Evolutionary conservation across 2,113 vertebrate genomes (phyloP).

Genomic region (Pontoporia blainvillei): DNA sequence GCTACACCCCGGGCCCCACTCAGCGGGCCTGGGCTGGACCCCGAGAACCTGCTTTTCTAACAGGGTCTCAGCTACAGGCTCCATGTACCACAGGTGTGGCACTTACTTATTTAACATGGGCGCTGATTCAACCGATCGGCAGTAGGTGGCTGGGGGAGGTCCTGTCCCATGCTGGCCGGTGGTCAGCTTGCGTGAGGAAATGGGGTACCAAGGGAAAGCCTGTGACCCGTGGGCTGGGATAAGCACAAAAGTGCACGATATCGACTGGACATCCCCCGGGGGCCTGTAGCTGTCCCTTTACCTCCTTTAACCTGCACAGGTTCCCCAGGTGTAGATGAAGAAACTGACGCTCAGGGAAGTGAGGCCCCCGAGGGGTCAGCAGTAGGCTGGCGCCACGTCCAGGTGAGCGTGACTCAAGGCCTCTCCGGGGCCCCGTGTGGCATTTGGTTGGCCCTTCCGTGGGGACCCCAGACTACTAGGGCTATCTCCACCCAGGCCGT

Average conservation of each 20-base stretch:
- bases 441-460: no score
- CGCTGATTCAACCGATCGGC: rapidly evolving
- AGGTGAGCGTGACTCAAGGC: not conserved
- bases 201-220: not conserved
- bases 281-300: not conserved
- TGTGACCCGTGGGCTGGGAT: rapidly evolving
- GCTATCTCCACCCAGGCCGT: rapidly evolving
- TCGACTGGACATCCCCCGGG: rapidly evolving
- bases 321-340: not conserved
- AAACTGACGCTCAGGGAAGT: not conserved
- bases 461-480: not conserved
- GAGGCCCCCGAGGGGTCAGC: not conserved
- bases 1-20: rapidly evolving
- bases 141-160: not conserved
- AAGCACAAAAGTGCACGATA: rapidly evolving
- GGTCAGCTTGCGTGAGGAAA: not conserved
- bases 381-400: not conserved
- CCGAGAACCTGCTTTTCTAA: not conserved
- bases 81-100: rapidly evolving
- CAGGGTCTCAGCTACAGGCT: rapidly evolving
- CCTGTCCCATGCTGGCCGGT: no score
- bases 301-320: not conserved
- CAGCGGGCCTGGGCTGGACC: not conserved
- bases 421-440: not conserved
- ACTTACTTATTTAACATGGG: rapidly evolving